These are phyloP conservation scores for Rhinopomastus cyanomelas DNA, from an alignment of 2,113 vertebrate species.

Conservation along the genomic window DNA sequence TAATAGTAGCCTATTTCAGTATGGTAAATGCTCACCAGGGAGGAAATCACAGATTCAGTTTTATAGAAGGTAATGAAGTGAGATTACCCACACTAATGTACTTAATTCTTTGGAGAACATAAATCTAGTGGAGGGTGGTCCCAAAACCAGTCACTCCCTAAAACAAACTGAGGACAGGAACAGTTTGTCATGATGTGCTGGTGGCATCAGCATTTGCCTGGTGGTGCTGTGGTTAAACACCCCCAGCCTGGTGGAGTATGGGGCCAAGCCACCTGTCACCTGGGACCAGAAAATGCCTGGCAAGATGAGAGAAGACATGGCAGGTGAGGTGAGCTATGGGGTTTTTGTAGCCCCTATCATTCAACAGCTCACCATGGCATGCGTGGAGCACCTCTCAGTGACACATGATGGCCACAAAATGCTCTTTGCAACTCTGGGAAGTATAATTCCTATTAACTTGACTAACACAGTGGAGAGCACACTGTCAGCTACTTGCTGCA, in stretches of 20 bases:
- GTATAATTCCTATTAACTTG: slow-evolving; percentile 24
- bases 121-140: neutral
- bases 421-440: slow-evolving; percentile 1
- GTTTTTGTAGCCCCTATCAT: neutral
- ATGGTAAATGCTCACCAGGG: slow-evolving; percentile 61
- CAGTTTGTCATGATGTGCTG: neutral
- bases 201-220: neutral
- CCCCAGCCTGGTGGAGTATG: rapidly evolving
- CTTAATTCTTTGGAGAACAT: slow-evolving; percentile 45
- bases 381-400: neutral
- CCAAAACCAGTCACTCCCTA: neutral
- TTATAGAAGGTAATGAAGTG: slow-evolving; percentile 59
- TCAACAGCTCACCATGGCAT: rapidly evolving
- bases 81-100: slow-evolving; percentile 49
- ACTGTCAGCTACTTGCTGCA: slow-evolving; percentile 7
- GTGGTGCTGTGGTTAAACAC: neutral
- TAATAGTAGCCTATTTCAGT: slow-evolving; percentile 45
- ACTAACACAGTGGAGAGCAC: neutral
- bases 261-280: rapidly evolving
- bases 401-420: neutral
- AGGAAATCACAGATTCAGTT: slow-evolving; percentile 69
- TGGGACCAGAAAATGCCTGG: neutral
- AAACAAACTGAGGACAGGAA: neutral
- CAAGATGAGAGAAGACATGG: neutral
- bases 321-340: rapidly evolving